Evolutionary conservation across 2,113 vertebrate species (phyloP), one percentile per base, ranked within the genome.

Genomic region (Periophthalmus modestus): DNA sequence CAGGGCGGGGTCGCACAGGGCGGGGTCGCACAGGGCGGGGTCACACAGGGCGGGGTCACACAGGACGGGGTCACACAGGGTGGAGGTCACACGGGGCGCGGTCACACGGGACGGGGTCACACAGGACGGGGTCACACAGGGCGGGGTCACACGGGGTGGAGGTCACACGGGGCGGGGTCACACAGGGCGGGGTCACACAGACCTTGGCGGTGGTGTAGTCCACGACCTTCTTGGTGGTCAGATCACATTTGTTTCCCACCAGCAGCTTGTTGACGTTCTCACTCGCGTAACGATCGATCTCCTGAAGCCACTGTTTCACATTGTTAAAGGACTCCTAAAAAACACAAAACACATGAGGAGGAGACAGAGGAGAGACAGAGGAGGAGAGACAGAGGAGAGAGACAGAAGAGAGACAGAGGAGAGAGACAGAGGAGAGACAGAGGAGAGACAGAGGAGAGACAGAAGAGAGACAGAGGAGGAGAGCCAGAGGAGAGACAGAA

Each of bases 221-320:
- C 93, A 99, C 96, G 89, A 98, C 96, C 89, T 98, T 99, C 94
- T 96, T 97, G 86, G 95, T 94, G 77, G 95, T 93, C 81, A 99
- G 93, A 88, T 99, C 97, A 79, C 94, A 95, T 83, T 99, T 99
- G 92, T 99, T 99, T 76, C 97, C 97, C 92, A 99, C 96, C 92
- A 99, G 94, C 91, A 99, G 94, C 92, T 96, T 95, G 92, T 97
- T 97, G 90, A 99, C 96, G 4, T 97, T 97, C 82, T 98, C 96
- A 88, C 97, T 98, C 92, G 97, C 96, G 43, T 99, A 99, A 16
- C 96, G 96, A 68, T 99, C 96, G 86, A 99, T 98, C 93, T 99
- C 97, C 76, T 98, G 95, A 89, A 98, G 85, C 97, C 97, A 99
- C 92, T 97, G 96, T 85, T 95, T 97, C 77, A 99, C 95, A 39